Evolutionary conservation across 2,797 vertebrate species (phyloP), one percentile per base, ranked within the genome.

Genomic region (Chelmon rostratus): DNA sequence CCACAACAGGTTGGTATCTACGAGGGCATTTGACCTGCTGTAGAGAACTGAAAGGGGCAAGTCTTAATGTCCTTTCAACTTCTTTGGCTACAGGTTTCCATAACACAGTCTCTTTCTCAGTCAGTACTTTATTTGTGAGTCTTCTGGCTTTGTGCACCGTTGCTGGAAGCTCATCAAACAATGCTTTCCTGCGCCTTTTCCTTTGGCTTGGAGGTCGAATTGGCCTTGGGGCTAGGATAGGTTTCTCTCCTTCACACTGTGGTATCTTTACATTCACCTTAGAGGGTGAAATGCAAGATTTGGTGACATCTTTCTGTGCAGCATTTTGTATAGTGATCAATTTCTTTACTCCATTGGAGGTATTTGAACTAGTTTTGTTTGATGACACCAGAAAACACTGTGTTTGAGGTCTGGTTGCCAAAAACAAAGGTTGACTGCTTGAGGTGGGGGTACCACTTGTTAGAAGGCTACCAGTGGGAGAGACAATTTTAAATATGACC

Each of bases 1-100:
- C 98, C 81, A 99, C 98, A 53, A 99, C 98, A 21, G 98, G 98
- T 38, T 99, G 98, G 94, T 97, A 96, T 94, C 95, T 95, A 76
- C 96, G 95, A n/a, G 98, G 98, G 83, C 95, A 99, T 93, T 96
- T 98, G 88, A 99, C 91, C 92, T 96, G 96, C 87, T 99, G 98
- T 47, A 94, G 93, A 65, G 96, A 95, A 92, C 86, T 97, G 87
- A 98, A 97, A 42, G 98, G 98, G 79, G 95, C 93, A 63, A 99
- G 96, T 88, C 96, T 96, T 78, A 99, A 94, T 79, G 88, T 98
- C 86, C 97, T 96, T 81, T 97, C 96, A 28, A 94, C 89, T 73
- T 97, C 95, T 93, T 97, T 98, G 78, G 96, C 93, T 82, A 94
- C 91, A 76, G 97, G 96, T 79, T 89, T 93, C 94, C 94, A 95